phyloP scores from a whole-genome alignment of 2,888 invertebrate species.

The Chesias legatella region DNA sequence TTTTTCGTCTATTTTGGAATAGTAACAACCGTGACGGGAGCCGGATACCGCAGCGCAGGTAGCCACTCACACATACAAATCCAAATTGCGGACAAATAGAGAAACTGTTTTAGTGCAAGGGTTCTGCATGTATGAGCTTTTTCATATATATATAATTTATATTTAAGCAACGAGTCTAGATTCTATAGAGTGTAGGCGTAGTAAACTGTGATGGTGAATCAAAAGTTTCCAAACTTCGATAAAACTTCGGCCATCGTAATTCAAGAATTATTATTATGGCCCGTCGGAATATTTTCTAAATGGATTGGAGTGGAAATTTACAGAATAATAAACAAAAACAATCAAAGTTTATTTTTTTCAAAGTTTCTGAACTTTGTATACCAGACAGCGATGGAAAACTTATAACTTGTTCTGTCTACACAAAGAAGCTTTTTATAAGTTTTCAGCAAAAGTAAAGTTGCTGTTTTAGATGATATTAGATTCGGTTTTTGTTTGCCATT shows the following conservation, averaged over 20 bases:
- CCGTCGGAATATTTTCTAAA: slow-evolving; percentile 14
- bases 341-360: slow-evolving; percentile 9
- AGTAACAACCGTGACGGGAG: slow-evolving; percentile 56
- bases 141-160: too few species aligned
- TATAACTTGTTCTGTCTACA: slow-evolving; percentile 7
- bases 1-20: slow-evolving; percentile 58
- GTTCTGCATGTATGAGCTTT: slow-evolving; percentile 28
- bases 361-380: slow-evolving; percentile 15
- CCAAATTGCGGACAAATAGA: slow-evolving; percentile 43
- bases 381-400: slow-evolving; percentile 9
- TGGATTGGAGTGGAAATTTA: slow-evolving; percentile 17
- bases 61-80: slow-evolving; percentile 62
- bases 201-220: slow-evolving; percentile 13
- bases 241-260: slow-evolving; percentile 21
- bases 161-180: too few species aligned
- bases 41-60: slow-evolving; percentile 74
- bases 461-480: neutral
- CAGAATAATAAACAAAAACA: slow-evolving; percentile 13
- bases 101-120: slow-evolving; percentile 29
- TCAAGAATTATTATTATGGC: slow-evolving; percentile 16
- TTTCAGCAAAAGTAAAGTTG: neutral
- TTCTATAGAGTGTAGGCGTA: slow-evolving; percentile 10
- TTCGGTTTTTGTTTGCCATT: too few species aligned
- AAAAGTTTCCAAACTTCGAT: slow-evolving; percentile 21
- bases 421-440: slow-evolving; percentile 9